A percentile compares a stretch with the other conserved stretches of the same genome.
Evolutionary conservation across 2,113 vertebrate genomes (phyloP).

Genomic region (Gopherus flavomarginatus): DNA sequence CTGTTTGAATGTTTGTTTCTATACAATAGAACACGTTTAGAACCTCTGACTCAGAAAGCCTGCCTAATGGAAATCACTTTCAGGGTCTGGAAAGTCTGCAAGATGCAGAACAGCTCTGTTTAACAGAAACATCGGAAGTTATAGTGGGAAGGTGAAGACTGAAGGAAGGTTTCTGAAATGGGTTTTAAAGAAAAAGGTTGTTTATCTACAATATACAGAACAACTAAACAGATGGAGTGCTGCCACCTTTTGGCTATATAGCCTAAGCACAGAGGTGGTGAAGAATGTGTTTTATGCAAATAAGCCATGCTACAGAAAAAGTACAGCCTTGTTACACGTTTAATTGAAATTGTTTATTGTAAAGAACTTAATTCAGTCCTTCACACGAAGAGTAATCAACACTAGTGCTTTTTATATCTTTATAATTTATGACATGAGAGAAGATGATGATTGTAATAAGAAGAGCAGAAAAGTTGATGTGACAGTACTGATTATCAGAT

Average conservation of each 20-base stretch:
- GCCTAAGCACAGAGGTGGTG: not conserved
- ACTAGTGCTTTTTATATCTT: accelerated
- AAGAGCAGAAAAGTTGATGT: not conserved
- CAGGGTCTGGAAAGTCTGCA: not conserved
- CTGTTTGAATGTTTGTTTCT: not conserved
- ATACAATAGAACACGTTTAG: no score
- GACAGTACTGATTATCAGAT: accelerated
- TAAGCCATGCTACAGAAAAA: not conserved
- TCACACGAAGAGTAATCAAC: not conserved
- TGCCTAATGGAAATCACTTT: not conserved
- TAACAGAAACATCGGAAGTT: not conserved
- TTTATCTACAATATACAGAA: not conserved
- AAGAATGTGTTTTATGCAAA: not conserved
- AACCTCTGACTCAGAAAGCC: not conserved
- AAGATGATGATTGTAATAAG: not conserved
- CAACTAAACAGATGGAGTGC: not conserved
- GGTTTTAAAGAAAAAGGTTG: not conserved
- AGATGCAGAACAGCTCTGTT: not conserved
- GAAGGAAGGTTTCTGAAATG: not conserved
- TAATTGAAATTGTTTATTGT: not conserved
- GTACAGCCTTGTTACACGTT: not conserved
- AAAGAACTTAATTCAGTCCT: not conserved
- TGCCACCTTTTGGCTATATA: conserved; percentile 7
- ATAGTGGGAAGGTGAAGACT: not conserved
- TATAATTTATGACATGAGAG: accelerated